These are phyloP conservation scores for Ornithorhynchus anatinus DNA, from an alignment of 2,113 vertebrate genomes.

Conservation along the genomic window DNA sequence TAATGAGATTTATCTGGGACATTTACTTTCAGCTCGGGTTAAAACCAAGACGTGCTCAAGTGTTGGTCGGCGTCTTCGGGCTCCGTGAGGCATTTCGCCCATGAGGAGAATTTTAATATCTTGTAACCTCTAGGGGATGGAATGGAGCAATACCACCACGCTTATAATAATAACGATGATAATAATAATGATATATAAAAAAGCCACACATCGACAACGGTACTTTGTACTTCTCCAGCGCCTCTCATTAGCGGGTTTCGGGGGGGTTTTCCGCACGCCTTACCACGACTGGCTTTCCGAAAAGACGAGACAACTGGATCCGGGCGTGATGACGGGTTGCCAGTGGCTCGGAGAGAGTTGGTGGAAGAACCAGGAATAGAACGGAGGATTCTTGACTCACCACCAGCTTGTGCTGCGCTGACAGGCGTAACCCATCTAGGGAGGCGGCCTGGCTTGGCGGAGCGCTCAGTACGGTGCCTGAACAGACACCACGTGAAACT, in stretches of 20 bases:
- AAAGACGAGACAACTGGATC: slow-evolving; percentile 48
- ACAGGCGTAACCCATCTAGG: too few relatives aligned
- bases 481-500: too few relatives aligned
- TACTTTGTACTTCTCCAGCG: slow-evolving; percentile 26
- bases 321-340: slow-evolving; percentile 46
- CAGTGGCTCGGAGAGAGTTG: slow-evolving; percentile 38
- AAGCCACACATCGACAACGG: slow-evolving; percentile 33
- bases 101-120: slow-evolving; percentile 18
- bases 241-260: slow-evolving; percentile 36
- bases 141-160: slow-evolving; percentile 40
- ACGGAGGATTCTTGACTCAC: too few relatives aligned
- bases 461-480: too few relatives aligned
- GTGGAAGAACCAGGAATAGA: slow-evolving; percentile 30
- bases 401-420: too few relatives aligned
- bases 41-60: slow-evolving; percentile 26
- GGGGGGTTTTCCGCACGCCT: slow-evolving; percentile 41
- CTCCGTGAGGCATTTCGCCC: slow-evolving; percentile 24
- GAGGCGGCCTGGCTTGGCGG: too few relatives aligned
- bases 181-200: too few relatives aligned
- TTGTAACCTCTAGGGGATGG: slow-evolving; percentile 26
- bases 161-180: slow-evolving; percentile 26
- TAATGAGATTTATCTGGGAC: slow-evolving; percentile 38
- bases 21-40: slow-evolving; percentile 15
- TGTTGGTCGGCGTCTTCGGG: background rate
- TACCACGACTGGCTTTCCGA: slow-evolving; percentile 28